A percentile compares a stretch with the other conserved stretches of the same genome.
phyloP scores from a whole-genome alignment of 2,113 vertebrate genomes.

The Mellivora capensis region DNA sequence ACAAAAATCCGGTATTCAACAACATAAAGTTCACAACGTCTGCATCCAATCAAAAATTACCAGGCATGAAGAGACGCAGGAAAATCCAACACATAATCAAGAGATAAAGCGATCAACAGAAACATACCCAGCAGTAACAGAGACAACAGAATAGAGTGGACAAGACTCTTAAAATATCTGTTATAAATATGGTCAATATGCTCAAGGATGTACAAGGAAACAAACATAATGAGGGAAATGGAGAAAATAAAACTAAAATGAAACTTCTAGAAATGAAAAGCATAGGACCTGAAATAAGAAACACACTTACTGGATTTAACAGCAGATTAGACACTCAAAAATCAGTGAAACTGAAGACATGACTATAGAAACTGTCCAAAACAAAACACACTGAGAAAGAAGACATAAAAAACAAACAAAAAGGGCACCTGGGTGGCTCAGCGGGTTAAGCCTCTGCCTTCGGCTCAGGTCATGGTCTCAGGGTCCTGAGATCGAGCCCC shows the following conservation, averaged over 20 bases:
- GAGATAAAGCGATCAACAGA: neutral
- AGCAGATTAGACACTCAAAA: neutral
- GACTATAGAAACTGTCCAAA: neutral
- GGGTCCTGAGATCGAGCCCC: too few relatives aligned
- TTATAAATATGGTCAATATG: neutral
- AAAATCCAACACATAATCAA: neutral
- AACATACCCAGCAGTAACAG: neutral
- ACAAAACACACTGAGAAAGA: neutral
- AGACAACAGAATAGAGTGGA: neutral
- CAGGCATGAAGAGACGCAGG: neutral
- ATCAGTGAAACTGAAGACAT: neutral
- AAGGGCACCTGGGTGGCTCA: too few relatives aligned
- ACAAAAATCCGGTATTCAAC: neutral
- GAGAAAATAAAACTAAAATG: neutral
- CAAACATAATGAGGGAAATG: neutral
- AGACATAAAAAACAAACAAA: neutral
- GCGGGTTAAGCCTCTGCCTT: too few relatives aligned
- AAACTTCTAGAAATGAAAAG: constrained; percentile 15
- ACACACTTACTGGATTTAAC: neutral
- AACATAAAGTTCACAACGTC: neutral
- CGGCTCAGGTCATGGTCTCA: too few relatives aligned
- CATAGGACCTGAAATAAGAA: neutral
- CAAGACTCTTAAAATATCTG: neutral
- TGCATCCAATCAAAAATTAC: neutral
- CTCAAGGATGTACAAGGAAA: neutral